phyloP scores from a whole-genome alignment of 2,888 invertebrate genomes.

The Acrobeloides nanus region DNA sequence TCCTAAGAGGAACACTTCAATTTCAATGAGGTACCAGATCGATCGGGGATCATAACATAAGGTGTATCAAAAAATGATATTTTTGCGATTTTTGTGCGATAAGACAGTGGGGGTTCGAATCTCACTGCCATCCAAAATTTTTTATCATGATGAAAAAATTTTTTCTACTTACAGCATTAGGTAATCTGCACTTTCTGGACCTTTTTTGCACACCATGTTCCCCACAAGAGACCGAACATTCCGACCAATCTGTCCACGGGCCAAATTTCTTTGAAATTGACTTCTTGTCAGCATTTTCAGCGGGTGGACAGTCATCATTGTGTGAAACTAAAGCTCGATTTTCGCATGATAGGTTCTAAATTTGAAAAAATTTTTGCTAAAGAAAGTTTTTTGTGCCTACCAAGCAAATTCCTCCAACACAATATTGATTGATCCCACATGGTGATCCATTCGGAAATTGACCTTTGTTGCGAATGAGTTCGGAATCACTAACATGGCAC shows the following conservation, averaged over 20 bases:
- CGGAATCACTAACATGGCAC: slow-evolving; percentile 51
- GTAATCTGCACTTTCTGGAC: slow-evolving; percentile 21
- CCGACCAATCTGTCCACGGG: slow-evolving; percentile 23
- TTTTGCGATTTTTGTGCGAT: too few species aligned
- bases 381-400: slow-evolving; percentile 8
- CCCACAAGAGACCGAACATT: slow-evolving; percentile 23
- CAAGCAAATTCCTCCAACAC: slow-evolving; percentile 49
- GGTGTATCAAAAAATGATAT: too few species aligned
- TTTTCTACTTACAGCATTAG: slow-evolving; percentile 10
- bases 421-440: slow-evolving; percentile 44
- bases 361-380: neutral
- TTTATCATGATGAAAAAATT: too few species aligned
- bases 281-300: slow-evolving; percentile 11
- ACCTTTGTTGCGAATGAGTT: slow-evolving; percentile 52
- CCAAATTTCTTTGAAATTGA: slow-evolving; percentile 21
- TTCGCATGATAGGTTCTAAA: slow-evolving; percentile 32
- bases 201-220: slow-evolving; percentile 23
- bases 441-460: slow-evolving; percentile 53
- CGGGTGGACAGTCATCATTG: slow-evolving; percentile 34
- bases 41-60: too few species aligned
- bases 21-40: too few species aligned
- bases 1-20: too few species aligned
- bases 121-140: too few species aligned
- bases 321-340: slow-evolving; percentile 38
- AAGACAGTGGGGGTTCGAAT: too few species aligned